These are phyloP conservation scores for Eubasilissa splendida DNA, from an alignment of 2,888 invertebrate species.

Conservation along the genomic window DNA sequence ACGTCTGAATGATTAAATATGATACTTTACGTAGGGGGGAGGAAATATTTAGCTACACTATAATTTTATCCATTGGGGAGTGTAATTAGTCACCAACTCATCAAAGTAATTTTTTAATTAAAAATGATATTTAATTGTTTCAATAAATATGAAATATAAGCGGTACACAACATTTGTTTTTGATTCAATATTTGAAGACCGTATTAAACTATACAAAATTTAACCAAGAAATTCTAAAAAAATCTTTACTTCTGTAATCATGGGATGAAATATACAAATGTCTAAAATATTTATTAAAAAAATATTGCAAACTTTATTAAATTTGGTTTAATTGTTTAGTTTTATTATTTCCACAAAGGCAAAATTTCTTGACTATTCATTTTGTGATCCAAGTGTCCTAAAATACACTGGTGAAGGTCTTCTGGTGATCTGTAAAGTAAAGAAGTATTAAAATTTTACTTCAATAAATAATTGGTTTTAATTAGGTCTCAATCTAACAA, in stretches of 20 bases:
- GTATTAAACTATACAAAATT: too few species aligned
- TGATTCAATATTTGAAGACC: background rate
- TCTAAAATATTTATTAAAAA: background rate
- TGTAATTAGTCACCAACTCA: too few species aligned
- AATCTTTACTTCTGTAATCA: background rate
- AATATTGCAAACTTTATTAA: background rate
- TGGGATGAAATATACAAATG: background rate
- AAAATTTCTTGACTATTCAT: conserved; percentile 64
- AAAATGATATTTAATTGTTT: too few species aligned
- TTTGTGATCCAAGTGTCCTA: conserved; percentile 64
- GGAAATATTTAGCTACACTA: too few species aligned
- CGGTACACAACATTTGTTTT: background rate
- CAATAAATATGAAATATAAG: background rate
- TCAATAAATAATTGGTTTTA: too few species aligned
- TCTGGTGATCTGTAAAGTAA: conserved; percentile 62
- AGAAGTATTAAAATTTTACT: too few species aligned
- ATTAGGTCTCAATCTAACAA: too few species aligned
- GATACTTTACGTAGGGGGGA: too few species aligned
- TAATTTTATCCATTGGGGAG: too few species aligned
- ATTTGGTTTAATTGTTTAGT: background rate
- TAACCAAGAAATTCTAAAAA: background rate
- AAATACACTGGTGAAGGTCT: conserved; percentile 67
- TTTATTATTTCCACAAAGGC: conserved; percentile 64
- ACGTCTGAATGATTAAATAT: too few species aligned
- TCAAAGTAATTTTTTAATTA: too few species aligned